phyloP scores from a whole-genome alignment of 2,113 vertebrate species.

The Platycercus adscitus region DNA sequence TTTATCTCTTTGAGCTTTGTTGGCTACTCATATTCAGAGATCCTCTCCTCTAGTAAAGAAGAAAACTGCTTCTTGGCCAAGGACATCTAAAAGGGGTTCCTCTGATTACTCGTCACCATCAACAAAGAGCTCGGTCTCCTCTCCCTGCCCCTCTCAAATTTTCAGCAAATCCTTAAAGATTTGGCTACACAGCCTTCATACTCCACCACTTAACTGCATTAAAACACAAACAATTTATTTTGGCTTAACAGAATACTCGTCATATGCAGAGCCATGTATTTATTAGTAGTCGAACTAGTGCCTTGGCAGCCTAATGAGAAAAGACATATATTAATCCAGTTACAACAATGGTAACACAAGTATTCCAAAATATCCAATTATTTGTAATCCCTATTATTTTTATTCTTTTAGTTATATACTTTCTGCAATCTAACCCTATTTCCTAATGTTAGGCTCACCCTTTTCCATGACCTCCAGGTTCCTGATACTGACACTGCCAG shows the following conservation, averaged over 20 bases:
- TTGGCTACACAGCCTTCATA: not conserved
- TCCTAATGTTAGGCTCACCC: not conserved
- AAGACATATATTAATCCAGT: constrained; percentile 24
- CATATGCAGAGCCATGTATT: not conserved
- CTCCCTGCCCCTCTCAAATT: not conserved
- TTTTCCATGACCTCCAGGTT: not conserved
- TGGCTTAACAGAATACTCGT: not conserved
- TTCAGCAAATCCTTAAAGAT: not conserved
- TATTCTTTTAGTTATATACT: not conserved
- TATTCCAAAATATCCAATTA: constrained; percentile 18
- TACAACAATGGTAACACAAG: not conserved
- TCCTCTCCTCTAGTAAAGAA: not conserved
- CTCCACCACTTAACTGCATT: not conserved
- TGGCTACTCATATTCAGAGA: not conserved
- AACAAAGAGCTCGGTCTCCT: not conserved
- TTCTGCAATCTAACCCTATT: not conserved
- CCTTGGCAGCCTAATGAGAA: constrained; percentile 12
- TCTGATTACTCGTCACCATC: not conserved
- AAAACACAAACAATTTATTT: not conserved
- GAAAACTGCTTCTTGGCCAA: not conserved
- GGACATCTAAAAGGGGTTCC: not conserved
- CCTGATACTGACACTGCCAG: not conserved
- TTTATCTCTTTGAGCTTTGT: not conserved
- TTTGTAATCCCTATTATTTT: not conserved
- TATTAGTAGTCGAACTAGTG: constrained; percentile 31